Percentiles rank a stretch among this genome's conserved stretches.
phyloP scores from a whole-genome alignment of 2,888 invertebrate species.

The Prosapia bicincta region DNA sequence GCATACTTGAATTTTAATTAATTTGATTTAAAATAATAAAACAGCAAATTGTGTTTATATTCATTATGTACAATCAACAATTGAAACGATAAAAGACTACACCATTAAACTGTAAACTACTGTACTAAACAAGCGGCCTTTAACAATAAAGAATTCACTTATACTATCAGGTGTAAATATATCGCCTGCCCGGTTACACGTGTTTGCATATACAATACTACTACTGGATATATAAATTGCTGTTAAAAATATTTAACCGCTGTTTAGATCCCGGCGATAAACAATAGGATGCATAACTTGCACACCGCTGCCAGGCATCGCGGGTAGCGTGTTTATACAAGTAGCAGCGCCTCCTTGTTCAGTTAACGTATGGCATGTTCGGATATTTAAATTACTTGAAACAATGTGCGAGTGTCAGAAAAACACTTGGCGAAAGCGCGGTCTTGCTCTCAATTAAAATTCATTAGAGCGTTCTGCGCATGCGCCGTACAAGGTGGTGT shows the following conservation, averaged over 20 bases:
- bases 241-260: neutral
- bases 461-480: neutral
- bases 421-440: neutral
- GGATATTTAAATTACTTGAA: neutral
- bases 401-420: neutral
- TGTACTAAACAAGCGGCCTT: too few species aligned
- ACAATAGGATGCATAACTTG: neutral
- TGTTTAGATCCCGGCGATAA: neutral
- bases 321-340: neutral
- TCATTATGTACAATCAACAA: too few species aligned
- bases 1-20: too few species aligned
- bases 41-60: too few species aligned
- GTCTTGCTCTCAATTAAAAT: neutral
- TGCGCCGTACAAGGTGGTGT: neutral
- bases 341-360: neutral
- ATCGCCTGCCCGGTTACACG: neutral
- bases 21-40: too few species aligned
- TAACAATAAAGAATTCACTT: neutral
- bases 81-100: too few species aligned
- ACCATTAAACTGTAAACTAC: too few species aligned
- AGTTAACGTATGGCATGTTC: neutral
- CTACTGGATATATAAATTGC: neutral
- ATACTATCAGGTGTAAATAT: neutral
- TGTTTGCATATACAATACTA: neutral
- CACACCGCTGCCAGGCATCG: neutral